phyloP scores from a whole-genome alignment of 2,113 vertebrate genomes.

The Ellobius talpinus region DNA sequence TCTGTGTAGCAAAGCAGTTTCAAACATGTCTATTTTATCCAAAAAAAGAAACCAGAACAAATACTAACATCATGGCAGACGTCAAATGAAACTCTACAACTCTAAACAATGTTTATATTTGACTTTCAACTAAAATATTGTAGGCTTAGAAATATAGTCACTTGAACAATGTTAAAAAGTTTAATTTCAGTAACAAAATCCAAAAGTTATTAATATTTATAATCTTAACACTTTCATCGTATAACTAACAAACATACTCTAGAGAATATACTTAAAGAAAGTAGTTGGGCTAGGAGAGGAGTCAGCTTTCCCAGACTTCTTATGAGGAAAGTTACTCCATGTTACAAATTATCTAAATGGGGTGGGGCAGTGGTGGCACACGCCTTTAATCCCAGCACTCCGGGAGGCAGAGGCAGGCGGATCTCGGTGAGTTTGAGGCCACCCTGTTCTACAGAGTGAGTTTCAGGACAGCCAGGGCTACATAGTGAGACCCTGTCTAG shows the following conservation, averaged over 20 bases:
- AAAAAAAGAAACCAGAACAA: conserved; percentile 27
- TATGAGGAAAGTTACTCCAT: neutral
- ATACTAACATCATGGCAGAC: conserved; percentile 41
- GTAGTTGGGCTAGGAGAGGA: neutral
- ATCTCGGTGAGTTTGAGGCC: neutral
- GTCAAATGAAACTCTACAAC: conserved; percentile 50
- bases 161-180: conserved; percentile 37
- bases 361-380: neutral
- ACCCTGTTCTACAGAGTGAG: neutral
- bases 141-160: conserved; percentile 15
- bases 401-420: neutral
- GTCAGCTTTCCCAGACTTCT: neutral
- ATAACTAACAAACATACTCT: neutral
- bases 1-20: conserved; percentile 34
- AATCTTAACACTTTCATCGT: conserved; percentile 6
- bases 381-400: neutral
- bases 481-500: neutral
- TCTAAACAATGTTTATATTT: conserved; percentile 46
- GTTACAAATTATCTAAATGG: neutral
- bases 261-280: neutral
- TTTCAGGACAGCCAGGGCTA: neutral
- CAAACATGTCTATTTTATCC: conserved; percentile 64
- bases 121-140: conserved; percentile 56
- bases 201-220: conserved; percentile 21
- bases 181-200: conserved; percentile 44